A percentile compares a stretch with the other conserved stretches of the same genome.
Conservation (phyloP, 1,140 invertebrate genomes). For the Daktulosphaira vitifoliae region DNA sequence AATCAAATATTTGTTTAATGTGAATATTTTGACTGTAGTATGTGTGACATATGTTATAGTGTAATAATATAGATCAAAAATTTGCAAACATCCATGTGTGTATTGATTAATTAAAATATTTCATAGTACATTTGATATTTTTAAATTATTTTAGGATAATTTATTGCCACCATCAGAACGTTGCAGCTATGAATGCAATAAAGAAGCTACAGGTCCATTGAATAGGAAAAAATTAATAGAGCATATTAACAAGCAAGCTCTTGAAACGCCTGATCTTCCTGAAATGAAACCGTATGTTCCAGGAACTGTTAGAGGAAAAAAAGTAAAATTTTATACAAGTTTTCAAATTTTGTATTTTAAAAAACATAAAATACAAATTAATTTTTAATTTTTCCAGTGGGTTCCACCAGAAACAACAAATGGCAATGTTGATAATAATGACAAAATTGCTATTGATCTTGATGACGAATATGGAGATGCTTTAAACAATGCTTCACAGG, state of each 20-base stretch:
- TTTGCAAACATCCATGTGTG: no score
- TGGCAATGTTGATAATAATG: constrained; percentile 71
- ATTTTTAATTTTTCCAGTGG: constrained; percentile 55
- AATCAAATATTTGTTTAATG: no score
- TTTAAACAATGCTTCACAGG: constrained; percentile 81
- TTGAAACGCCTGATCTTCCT: constrained; percentile 94
- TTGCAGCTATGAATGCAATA: constrained; percentile 90
- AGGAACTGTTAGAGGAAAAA: constrained; percentile 82
- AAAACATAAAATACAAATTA: no score
- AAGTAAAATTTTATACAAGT: constrained; percentile 54
- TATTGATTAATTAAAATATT: no score
- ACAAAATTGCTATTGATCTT: constrained; percentile 84
- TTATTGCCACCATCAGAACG: constrained; percentile 92
- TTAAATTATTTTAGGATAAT: constrained; percentile 85
- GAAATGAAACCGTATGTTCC: constrained; percentile 88
- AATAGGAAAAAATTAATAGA: constrained; percentile 94
- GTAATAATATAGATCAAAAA: no score
- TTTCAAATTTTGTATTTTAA: no score
- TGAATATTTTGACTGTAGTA: no score
- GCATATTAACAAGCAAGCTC: constrained; percentile 94
- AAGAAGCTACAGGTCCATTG: constrained; percentile 87
- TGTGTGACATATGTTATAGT: no score
- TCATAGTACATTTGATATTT: no score
- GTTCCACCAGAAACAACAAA: constrained; percentile 72
- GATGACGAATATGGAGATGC: constrained; percentile 94